A percentile compares a stretch with the other conserved stretches of the same genome.
Conservation (phyloP, 2,888 invertebrate species). For the Polydrusus pterygomalis region DNA sequence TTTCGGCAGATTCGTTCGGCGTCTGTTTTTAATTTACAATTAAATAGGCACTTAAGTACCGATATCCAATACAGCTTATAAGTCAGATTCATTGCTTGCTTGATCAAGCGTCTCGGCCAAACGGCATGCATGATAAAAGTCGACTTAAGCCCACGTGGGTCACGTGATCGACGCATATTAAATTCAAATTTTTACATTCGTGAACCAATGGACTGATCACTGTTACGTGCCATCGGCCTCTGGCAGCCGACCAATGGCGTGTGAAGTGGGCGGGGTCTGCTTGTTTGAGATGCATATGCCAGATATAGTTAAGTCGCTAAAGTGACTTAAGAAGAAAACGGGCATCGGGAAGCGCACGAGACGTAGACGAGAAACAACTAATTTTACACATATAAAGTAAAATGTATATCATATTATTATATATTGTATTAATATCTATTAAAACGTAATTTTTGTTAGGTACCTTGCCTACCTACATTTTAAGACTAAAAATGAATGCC, state of each 20-base stretch:
- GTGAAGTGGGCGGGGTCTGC: slow-evolving; percentile 68
- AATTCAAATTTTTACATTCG: slow-evolving; percentile 72
- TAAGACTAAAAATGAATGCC: too few species aligned
- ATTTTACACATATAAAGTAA: too few species aligned
- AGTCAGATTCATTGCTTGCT: slow-evolving; percentile 17
- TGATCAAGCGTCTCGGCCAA: slow-evolving; percentile 34
- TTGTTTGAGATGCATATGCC: slow-evolving; percentile 70
- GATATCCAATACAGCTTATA: slow-evolving; percentile 15
- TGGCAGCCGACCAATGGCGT: slow-evolving; percentile 66
- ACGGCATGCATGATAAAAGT: slow-evolving; percentile 41
- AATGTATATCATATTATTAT: too few species aligned
- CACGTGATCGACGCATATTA: slow-evolving; percentile 65
- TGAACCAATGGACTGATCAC: slow-evolving; percentile 71
- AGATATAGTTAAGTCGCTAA: slow-evolving; percentile 64
- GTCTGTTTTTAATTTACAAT: neutral
- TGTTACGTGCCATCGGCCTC: slow-evolving; percentile 68
- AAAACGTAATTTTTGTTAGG: too few species aligned
- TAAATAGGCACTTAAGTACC: slow-evolving; percentile 9
- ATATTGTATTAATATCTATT: too few species aligned
- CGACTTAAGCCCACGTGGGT: slow-evolving; percentile 25
- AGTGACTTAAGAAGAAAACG: neutral
- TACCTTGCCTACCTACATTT: too few species aligned
- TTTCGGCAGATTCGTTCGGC: too few species aligned
- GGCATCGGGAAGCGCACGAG: neutral
- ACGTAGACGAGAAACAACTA: too few species aligned